Percentiles rank a stretch among this genome's conserved stretches.
phyloP scores from a whole-genome alignment of 2,113 vertebrate species.

The Pycnonotus jocosus region DNA sequence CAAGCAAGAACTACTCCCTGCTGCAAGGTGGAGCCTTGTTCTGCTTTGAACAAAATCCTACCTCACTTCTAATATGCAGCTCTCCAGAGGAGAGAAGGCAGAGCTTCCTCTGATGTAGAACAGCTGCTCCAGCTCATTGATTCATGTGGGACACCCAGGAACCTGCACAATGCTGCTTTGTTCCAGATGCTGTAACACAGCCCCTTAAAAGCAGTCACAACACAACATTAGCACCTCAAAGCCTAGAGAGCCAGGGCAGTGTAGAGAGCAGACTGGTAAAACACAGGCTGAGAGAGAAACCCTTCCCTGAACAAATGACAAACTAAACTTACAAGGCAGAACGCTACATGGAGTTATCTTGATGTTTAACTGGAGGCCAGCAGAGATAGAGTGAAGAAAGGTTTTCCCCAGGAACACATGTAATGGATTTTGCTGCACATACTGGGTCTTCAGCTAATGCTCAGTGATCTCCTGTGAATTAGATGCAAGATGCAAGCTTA shows the following conservation, averaged over 20 bases:
- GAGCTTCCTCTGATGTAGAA: background rate
- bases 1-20: background rate
- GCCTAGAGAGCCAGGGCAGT: background rate
- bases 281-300: background rate
- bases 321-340: background rate
- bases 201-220: background rate
- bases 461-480: background rate
- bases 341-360: background rate
- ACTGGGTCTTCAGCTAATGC: background rate
- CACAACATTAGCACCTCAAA: background rate
- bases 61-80: background rate
- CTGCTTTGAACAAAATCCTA: background rate
- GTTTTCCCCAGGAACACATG: background rate
- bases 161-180: background rate
- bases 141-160: background rate
- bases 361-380: background rate
- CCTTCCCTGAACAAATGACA: background rate
- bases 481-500: background rate
- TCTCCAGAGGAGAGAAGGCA: background rate
- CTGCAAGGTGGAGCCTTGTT: background rate
- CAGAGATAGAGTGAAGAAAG: background rate
- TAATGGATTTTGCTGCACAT: background rate
- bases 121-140: slow-evolving; percentile 2
- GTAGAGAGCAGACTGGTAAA: background rate
- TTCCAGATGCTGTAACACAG: background rate